Evolutionary conservation across 1,140 invertebrate species (phyloP).

Genomic region (Dendrolimus punctatus): DNA sequence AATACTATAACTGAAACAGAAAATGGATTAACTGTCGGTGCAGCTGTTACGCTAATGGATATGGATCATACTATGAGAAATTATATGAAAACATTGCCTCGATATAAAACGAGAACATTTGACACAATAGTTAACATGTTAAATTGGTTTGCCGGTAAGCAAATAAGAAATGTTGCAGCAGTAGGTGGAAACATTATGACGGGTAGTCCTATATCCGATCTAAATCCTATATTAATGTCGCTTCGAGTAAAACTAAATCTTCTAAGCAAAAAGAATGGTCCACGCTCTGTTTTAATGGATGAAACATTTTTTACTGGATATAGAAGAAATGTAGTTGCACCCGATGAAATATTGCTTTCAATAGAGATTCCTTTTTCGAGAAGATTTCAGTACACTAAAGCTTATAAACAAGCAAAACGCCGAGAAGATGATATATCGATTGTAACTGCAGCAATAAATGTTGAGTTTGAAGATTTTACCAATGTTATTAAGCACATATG

Average conservation of each 20-base stretch:
- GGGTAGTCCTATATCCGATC: constrained; percentile 96
- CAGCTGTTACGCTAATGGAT: constrained; percentile 86
- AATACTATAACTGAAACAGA: constrained; percentile 72
- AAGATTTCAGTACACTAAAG: constrained; percentile 86
- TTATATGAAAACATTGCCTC: constrained; percentile 76
- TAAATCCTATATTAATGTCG: constrained; percentile 94
- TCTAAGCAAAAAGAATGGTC: constrained; percentile 62
- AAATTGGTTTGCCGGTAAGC: constrained; percentile 95
- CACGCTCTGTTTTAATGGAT: constrained; percentile 85
- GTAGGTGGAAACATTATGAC: constrained; percentile 97
- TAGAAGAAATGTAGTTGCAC: constrained; percentile 83
- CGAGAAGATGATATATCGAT: constrained; percentile 98
- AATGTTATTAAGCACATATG: constrained; percentile 77
- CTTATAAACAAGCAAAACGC: constrained; percentile 93
- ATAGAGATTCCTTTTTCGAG: constrained; percentile 77
- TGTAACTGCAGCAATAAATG: constrained; percentile 88
- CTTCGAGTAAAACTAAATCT: constrained; percentile 75
- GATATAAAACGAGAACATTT: constrained; percentile 83
- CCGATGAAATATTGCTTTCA: constrained; percentile 87
- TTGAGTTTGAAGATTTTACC: constrained; percentile 74
- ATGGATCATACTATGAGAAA: constrained; percentile 79
- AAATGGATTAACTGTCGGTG: constrained; percentile 82
- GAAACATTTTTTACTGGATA: constrained; percentile 93
- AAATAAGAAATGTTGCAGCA: constrained; percentile 90
- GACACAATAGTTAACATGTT: constrained; percentile 87